Base-by-base conservation (phyloP, 2,888 invertebrate genomes). In the Oxyteleia sp. region DNA sequence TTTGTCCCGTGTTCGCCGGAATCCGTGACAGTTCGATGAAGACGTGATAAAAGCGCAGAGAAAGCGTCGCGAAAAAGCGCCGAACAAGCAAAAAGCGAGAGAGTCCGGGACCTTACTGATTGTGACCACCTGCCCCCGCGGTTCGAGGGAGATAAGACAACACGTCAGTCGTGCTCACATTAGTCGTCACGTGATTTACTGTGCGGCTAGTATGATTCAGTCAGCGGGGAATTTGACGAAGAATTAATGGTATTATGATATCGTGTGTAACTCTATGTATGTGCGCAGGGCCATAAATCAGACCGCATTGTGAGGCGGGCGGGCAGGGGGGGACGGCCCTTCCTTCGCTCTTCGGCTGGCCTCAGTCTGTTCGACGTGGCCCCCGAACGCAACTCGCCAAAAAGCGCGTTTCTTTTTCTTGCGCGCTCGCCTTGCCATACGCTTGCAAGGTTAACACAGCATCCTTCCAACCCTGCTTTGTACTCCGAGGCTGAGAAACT, bases 171-270 rank as follows among this genome's bases (percentile, higher is more conserved):
- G 89, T 89, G 91, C 89, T 91, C 90, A 91, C 92, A 92, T 92
- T 92, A 92, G 92, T 92, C 93, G 91, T 87, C 90, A 87, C 88
- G 92, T 93, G 93, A 93, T 93, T 93, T 93, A 93, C 92, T 90
- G 92, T 89, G 87, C 87, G 91, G 90, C 89, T 90, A 90, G 91
- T 91, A 92, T 92, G 92, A 93, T 93, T 93, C 93, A 93, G 93
- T 93, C 92, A 93, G 93, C 92, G 90, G 92, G 92, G 93, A 93
- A 93, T 93, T 93, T 93, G 93, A 93, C 93, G 92, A 93, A 93
- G 93, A 93, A 93, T 93, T 93, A 93, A 93, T 93, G 93, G 92
- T 92, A 93, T 93, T 93, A 93, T 93, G 93, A 93, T 93, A 7
- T 32, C n/a, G n/a, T n/a, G n/a, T n/a, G n/a, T n/a, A n/a, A n/a